Evolutionary conservation across 2,113 vertebrate species (phyloP).

Genomic region (Podarcis cretensis): DNA sequence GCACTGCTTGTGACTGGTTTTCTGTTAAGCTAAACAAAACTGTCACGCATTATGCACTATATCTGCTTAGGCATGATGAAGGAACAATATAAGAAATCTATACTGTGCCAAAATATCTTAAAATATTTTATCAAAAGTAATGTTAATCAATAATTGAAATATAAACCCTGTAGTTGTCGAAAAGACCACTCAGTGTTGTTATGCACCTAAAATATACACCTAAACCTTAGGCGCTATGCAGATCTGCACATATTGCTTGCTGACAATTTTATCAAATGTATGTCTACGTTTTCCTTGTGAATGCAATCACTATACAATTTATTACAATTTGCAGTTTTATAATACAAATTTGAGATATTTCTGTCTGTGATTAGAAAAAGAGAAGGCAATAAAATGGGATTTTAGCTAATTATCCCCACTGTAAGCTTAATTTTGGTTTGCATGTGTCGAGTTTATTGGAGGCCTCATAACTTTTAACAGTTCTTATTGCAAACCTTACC

Average conservation of each 20-base stretch:
- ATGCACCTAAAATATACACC: background rate
- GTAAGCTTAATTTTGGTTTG: background rate
- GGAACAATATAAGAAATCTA: background rate
- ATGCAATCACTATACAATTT: background rate
- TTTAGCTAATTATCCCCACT: no score
- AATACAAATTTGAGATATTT: background rate
- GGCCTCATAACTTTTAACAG: background rate
- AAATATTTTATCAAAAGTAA: background rate
- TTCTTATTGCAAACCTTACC: background rate
- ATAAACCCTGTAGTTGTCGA: background rate
- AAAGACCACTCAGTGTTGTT: background rate
- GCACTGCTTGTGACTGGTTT: background rate
- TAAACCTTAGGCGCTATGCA: background rate
- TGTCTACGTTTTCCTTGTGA: background rate
- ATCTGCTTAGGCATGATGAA: background rate
- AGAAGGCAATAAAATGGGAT: background rate
- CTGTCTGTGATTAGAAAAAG: background rate
- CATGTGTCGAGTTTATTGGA: background rate
- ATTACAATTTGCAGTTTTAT: background rate
- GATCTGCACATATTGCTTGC: background rate
- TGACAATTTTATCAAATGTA: background rate
- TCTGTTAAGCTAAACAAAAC: background rate
- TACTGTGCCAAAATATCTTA: background rate
- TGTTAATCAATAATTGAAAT: background rate
- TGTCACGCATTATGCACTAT: background rate